Base-by-base conservation (phyloP, 2,797 vertebrate genomes). In the Danionella dracula region DNA sequence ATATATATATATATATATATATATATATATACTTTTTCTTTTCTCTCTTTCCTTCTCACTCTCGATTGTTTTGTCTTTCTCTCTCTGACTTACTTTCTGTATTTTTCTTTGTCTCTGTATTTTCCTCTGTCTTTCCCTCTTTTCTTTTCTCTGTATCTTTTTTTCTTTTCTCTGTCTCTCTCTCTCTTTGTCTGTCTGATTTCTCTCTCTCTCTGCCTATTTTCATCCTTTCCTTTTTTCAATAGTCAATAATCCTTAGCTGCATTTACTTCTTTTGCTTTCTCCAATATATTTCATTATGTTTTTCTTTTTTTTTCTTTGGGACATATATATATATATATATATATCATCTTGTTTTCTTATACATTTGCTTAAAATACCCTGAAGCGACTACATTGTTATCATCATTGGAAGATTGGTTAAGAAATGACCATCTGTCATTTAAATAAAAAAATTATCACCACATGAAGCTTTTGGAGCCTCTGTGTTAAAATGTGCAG, bases 361-460 rank as follows among this genome's bases (percentile, higher is more conserved):
- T 17, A 29, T 50, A 16, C n/a, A 4, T 42, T 20, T 23, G 9
- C n/a, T 42, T 57, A n/a, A n/a, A n/a, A n/a, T n/a, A n/a, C 41
- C 23, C 23, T n/a, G 34, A 35, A 20, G 42, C 34, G 51, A 32
- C 56, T 58, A 56, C n/a, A 76, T 56, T 32, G 45, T 66, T 46
- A 66, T 37, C 54, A 57, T 2, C 41, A 76, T 38, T 51, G 31
- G 59, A 8, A 23, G 44, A 44, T 70, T 75, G 57, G 40, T 70
- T 72, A 65, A 77, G 60, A 57, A 13, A 37, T 70, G 65, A 59
- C 66, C 62, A 53, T 63, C 59, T 50, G 27, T 32, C 9, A 45
- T 67, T 34, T 17, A 48, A 63, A 74, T 77, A 62, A 59, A 59
- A 70, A 49, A 50, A 50, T 70, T 49, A 70, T 54, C 70, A 59